Conservation (phyloP, 2,113 vertebrate species). For the Vidua macroura region DNA sequence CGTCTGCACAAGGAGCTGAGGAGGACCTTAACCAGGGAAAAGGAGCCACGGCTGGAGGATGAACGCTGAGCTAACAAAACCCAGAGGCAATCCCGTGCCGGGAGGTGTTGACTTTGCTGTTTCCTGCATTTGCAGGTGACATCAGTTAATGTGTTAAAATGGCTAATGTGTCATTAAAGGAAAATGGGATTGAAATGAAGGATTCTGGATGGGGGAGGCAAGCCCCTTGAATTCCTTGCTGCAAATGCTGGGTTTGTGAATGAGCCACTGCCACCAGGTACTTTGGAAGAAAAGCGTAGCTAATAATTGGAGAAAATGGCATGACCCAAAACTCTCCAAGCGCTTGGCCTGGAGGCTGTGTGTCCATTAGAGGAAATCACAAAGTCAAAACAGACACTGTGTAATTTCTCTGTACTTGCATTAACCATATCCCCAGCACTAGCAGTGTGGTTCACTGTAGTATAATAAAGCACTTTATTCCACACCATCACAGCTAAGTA, state of each 20-base stretch:
- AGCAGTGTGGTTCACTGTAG: neutral
- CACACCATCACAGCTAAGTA: conserved; percentile 14
- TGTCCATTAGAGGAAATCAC: conserved; percentile 42
- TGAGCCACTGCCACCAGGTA: neutral
- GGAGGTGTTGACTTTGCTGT: neutral
- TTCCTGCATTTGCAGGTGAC: neutral
- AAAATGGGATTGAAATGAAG: neutral
- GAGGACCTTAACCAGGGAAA: neutral
- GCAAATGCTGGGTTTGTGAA: neutral
- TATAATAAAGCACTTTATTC: conserved; percentile 44
- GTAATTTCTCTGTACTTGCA: conserved; percentile 39
- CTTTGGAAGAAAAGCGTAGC: neutral
- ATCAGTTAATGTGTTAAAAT: neutral
- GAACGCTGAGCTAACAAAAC: neutral
- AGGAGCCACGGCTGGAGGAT: neutral
- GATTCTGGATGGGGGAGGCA: neutral
- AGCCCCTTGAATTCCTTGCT: neutral
- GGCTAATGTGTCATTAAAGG: neutral
- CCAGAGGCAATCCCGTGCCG: fast-evolving
- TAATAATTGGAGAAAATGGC: conserved; percentile 19
- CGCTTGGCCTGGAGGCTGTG: neutral
- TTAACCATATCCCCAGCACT: conserved; percentile 10
- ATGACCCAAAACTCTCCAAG: neutral
- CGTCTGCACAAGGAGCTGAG: neutral
- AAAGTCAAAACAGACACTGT: conserved; percentile 29